Evolutionary conservation across 2,797 vertebrate species (phyloP), one percentile per base, ranked within the genome.

Genomic region (Anguilla anguilla): DNA sequence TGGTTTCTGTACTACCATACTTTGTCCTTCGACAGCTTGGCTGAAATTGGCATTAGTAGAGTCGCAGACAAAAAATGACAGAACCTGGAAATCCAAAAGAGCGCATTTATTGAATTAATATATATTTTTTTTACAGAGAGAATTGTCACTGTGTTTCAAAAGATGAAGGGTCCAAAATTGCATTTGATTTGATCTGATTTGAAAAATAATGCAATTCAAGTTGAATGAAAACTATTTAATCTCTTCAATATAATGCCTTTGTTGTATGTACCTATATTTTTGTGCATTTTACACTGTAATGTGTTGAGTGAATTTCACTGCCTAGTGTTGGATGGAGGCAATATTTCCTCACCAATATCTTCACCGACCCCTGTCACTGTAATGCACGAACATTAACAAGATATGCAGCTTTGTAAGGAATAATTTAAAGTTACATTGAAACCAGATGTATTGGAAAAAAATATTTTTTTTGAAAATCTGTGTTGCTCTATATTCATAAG

Each of bases 21-120:
- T 46, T 86, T 85, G 82, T 86, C 64, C 43, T 67, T 7, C 85
- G 49, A 83, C 35, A 53, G 9, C 77, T 84, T 61, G 67, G 86
- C 55, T 46, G 67, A 51, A 81, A 90, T 83, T 22, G 22, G 31
- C 9, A 5, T 74, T 51, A 10, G 15, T 57, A 55, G 13, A 86
- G 43, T 67, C 15, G 57, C 5, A 69, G 31, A 39, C 72, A 46
- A 64, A 39, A 61, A 35, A 2, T 15, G 7, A 84, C n/a, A 6
- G 83, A 35, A 19, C 53, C 39, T n/a, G n/a, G 55, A 39, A 84
- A 84, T 31, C 1, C 53, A 19, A 84, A 57, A 55, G 2, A 15
- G 53, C n/a, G 17, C 19, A 31, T 85, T 67, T 67, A 19, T 67
- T 11, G 43, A n/a, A 28, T 28, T 11, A 35, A 59, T 15, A 82